Evolutionary conservation across 2,888 invertebrate genomes (phyloP).

Genomic region (Pseudolycoriella hygida): DNA sequence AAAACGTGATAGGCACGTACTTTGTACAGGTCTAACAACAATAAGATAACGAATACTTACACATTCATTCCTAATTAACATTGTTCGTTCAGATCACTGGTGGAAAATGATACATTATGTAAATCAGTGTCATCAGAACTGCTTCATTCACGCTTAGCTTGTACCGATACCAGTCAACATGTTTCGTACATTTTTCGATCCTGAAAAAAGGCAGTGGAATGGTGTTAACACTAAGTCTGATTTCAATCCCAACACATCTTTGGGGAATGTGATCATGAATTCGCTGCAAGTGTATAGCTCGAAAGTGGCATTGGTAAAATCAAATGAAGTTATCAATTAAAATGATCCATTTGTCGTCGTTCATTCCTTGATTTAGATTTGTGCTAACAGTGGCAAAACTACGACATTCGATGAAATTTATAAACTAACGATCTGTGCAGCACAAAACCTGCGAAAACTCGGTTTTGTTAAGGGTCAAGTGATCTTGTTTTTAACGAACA

Average conservation of each 20-base stretch:
- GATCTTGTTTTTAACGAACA: background rate
- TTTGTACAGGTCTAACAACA: too few species aligned
- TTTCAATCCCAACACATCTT: background rate
- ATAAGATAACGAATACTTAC: too few species aligned
- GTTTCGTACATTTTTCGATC: background rate
- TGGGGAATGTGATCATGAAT: background rate
- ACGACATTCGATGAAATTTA: background rate
- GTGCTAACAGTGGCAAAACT: background rate
- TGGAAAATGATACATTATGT: too few species aligned
- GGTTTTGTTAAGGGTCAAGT: background rate
- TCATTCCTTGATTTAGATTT: background rate
- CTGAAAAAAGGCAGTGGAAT: constrained; percentile 1
- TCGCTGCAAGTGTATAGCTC: background rate
- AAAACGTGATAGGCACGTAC: too few species aligned
- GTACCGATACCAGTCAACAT: too few species aligned
- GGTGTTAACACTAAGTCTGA: background rate
- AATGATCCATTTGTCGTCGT: too few species aligned
- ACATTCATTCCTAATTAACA: too few species aligned
- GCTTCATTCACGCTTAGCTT: too few species aligned
- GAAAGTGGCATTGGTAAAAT: background rate
- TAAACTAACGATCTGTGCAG: background rate
- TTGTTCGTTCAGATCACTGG: too few species aligned
- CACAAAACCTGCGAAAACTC: background rate
- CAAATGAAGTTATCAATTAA: too few species aligned
- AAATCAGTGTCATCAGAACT: too few species aligned